Percentiles rank a stretch among this genome's conserved stretches.
Conservation (phyloP, 2,888 invertebrate species). For the Latrodectus elegans region DNA sequence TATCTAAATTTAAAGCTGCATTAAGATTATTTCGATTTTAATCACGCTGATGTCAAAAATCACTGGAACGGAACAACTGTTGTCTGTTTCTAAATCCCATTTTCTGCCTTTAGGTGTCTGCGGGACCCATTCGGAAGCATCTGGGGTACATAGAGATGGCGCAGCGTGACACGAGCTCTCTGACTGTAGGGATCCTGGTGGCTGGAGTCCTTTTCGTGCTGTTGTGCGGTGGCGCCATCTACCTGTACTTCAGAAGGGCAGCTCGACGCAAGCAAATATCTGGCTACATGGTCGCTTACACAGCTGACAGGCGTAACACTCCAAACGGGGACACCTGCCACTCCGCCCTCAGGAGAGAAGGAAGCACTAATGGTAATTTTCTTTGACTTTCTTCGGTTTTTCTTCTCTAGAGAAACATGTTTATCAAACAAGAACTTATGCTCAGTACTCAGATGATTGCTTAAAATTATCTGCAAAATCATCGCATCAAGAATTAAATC, state of each 20-base stretch:
- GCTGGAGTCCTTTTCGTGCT: not conserved
- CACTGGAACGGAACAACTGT: no score
- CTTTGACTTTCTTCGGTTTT: not conserved
- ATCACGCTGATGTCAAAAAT: no score
- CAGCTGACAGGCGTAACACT: slow-evolving; percentile 13
- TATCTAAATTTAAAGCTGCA: no score
- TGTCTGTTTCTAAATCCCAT: no score
- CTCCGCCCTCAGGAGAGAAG: slow-evolving; percentile 4
- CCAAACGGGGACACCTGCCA: slow-evolving; percentile 3
- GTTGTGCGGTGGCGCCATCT: not conserved
- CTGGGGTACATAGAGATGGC: slow-evolving; percentile 45
- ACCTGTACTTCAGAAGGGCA: slow-evolving; percentile 15
- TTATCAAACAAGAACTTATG: no score
- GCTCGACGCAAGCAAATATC: not conserved
- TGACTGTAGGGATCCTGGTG: not conserved
- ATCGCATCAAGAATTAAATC: no score
- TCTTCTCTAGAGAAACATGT: not conserved
- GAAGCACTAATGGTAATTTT: slow-evolving; percentile 28
- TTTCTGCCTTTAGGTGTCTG: slow-evolving; percentile 13
- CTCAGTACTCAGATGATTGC: no score
- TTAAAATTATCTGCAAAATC: no score
- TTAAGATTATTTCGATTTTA: no score
- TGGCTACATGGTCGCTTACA: slow-evolving; percentile 56
- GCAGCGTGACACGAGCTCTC: not conserved
- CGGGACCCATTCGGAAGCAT: not conserved